A percentile compares a stretch with the other conserved stretches of the same genome.
Evolutionary conservation across 2,113 vertebrate genomes (phyloP).

Genomic region (Callorhinus ursinus): DNA sequence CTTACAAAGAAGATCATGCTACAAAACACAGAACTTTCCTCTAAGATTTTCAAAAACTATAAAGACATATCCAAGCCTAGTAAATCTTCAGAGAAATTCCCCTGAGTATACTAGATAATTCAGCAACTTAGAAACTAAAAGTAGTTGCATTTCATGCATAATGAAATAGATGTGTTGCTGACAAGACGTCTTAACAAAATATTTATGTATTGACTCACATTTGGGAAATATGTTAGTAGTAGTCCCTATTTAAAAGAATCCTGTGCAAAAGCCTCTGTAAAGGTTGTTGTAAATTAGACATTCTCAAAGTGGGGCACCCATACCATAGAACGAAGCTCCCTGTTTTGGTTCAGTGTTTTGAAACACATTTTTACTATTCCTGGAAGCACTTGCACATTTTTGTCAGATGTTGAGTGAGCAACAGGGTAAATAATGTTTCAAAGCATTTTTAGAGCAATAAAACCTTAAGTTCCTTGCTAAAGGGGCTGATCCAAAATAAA

Average conservation of each 20-base stretch:
- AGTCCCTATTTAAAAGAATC: conserved; percentile 50
- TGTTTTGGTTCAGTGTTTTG: conserved; percentile 44
- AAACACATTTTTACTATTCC: conserved; percentile 68
- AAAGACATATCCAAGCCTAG: neutral
- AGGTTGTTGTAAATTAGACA: conserved; percentile 4
- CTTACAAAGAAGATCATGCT: conserved; percentile 11
- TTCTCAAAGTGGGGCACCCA: conserved; percentile 19
- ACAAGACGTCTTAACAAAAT: conserved; percentile 73
- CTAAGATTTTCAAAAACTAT: neutral
- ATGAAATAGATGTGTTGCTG: conserved; percentile 65
- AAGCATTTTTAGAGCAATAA: conserved; percentile 53
- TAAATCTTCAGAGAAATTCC: conserved; percentile 40
- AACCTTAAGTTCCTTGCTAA: conserved; percentile 42
- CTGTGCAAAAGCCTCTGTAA: conserved; percentile 33
- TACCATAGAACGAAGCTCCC: neutral
- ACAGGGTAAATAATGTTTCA: conserved; percentile 64
- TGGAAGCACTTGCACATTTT: conserved; percentile 69
- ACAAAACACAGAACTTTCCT: conserved; percentile 31
- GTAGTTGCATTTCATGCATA: conserved; percentile 44
- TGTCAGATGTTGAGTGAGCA: conserved; percentile 58
- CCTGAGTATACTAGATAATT: conserved; percentile 61
- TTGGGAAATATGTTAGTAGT: conserved; percentile 45
- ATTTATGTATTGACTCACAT: conserved; percentile 70
- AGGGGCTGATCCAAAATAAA: conserved; percentile 62
- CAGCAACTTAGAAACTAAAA: conserved; percentile 61